Evolutionary conservation across 2,113 vertebrate species (phyloP), one percentile per base, ranked within the genome.

Genomic region (Orthonyx spaldingii): DNA sequence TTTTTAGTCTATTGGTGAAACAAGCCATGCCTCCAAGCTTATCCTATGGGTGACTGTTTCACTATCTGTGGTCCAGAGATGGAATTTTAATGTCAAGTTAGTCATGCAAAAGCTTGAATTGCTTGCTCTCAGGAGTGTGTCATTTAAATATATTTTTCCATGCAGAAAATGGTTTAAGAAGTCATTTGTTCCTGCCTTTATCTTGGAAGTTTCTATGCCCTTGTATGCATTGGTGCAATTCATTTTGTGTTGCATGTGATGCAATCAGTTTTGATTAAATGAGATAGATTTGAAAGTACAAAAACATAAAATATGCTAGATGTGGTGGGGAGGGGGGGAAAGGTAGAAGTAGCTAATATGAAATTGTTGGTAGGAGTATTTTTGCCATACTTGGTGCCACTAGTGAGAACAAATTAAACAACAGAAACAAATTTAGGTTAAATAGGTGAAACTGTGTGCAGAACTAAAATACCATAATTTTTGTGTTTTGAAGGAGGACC

Each of bases 271-370:
- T 68, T 76, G 71, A 79, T 68, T 59, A 56, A 71, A 56, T 71
- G 20, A 59, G 21, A 23, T 66, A 26, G 13, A 82, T 79, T 33
- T 85, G 56, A 82, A 88, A 93, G 33, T 50, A 55, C 11, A 50
- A 55, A 86, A 80, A 3, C 2, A 4, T 46, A 35, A 76, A 80
- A 68, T 49, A 47, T 9, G 23, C 5, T 47, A 10, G 35, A 32
- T 33, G 14, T 3, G 26, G 5, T n/a, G 41, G 41, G 41, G 41
- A 14, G 41, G 5, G 4, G 0, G 1, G 1, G 0, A 0, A 1
- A 2, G 18, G 15, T 65, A 10, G 6, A 75, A 47, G 30, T 63
- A 63, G 23, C 19, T 82, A 4, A 3, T 24, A 12, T 2, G 1
- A 72, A 70, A 50, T 79, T 76, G 33, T 84, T 88, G 30, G 24